A percentile compares a stretch with the other conserved stretches of the same genome.
Conservation (phyloP, 2,113 vertebrate species). For the Callorhinus ursinus region DNA sequence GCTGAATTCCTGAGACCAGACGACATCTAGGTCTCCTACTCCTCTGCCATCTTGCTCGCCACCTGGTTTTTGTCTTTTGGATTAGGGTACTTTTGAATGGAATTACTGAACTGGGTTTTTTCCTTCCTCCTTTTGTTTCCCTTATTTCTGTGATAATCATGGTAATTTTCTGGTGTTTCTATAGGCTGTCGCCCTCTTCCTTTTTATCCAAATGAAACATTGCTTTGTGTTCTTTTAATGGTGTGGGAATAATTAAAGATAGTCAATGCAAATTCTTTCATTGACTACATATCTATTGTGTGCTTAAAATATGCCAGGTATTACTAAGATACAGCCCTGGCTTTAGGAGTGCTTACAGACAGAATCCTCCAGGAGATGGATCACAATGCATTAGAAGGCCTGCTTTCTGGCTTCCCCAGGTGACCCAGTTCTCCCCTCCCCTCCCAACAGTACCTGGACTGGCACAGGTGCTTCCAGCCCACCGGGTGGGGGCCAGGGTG, state of each 20-base stretch:
- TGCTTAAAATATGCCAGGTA: not conserved
- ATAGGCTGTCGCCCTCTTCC: not conserved
- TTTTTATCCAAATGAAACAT: not conserved
- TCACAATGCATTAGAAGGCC: not conserved
- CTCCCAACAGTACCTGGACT: not conserved
- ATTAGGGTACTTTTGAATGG: not conserved
- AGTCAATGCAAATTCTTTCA: not conserved
- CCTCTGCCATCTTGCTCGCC: no score
- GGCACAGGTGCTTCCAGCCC: rapidly evolving
- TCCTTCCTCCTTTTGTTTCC: not conserved
- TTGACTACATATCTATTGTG: not conserved
- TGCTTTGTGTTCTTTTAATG: not conserved
- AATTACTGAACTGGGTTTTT: not conserved
- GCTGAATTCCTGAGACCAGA: no score
- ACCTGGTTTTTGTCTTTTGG: not conserved
- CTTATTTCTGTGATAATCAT: not conserved
- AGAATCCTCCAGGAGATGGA: not conserved
- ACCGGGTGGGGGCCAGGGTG: rapidly evolving
- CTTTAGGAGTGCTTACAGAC: not conserved
- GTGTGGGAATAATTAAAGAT: not conserved
- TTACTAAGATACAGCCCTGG: not conserved
- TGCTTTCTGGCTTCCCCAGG: not conserved
- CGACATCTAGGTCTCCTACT: no score
- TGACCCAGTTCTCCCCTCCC: not conserved
- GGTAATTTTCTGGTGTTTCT: not conserved